Percentiles rank a stretch among this genome's conserved stretches.
Evolutionary conservation across 2,888 invertebrate species (phyloP).

Genomic region (Cephus sareptanus): DNA sequence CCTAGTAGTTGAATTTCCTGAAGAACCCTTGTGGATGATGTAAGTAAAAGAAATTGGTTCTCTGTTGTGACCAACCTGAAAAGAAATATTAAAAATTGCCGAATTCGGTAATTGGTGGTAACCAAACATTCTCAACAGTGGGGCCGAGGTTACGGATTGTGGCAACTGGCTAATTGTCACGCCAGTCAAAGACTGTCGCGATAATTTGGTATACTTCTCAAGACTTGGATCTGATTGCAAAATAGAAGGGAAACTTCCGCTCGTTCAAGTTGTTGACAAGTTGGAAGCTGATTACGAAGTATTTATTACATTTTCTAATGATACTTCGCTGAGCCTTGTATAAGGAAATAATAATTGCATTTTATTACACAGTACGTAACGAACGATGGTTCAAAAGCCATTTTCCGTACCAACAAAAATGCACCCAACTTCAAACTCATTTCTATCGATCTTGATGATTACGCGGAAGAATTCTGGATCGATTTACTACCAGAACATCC

Average conservation of each 20-base stretch:
- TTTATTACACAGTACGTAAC: conserved; percentile 80
- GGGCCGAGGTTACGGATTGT: conserved; percentile 89
- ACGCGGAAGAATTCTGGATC: conserved; percentile 81
- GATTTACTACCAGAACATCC: conserved; percentile 86
- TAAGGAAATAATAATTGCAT: background rate
- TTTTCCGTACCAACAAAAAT: conserved; percentile 93
- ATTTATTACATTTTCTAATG: conserved; percentile 37
- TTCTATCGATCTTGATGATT: conserved; percentile 81
- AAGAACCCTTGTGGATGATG: conserved; percentile 94
- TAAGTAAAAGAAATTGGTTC: conserved; percentile 66
- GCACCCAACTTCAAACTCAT: conserved; percentile 93
- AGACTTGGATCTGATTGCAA: conserved; percentile 76
- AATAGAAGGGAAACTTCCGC: conserved; percentile 74
- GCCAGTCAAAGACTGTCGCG: conserved; percentile 89
- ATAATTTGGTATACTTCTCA: conserved; percentile 89
- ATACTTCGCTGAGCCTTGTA: background rate
- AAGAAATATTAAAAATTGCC: background rate
- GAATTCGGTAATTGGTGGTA: background rate
- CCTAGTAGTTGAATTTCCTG: conserved; percentile 88
- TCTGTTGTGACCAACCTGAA: background rate
- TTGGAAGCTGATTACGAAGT: conserved; percentile 96
- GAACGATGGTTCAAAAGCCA: conserved; percentile 83
- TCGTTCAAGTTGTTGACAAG: conserved; percentile 86
- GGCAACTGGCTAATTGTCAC: conserved; percentile 88
- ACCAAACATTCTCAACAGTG: conserved; percentile 68